Percentiles rank a stretch among this genome's conserved stretches.
phyloP scores from a whole-genome alignment of 2,888 invertebrate species.

The Eupithecia centaureata region DNA sequence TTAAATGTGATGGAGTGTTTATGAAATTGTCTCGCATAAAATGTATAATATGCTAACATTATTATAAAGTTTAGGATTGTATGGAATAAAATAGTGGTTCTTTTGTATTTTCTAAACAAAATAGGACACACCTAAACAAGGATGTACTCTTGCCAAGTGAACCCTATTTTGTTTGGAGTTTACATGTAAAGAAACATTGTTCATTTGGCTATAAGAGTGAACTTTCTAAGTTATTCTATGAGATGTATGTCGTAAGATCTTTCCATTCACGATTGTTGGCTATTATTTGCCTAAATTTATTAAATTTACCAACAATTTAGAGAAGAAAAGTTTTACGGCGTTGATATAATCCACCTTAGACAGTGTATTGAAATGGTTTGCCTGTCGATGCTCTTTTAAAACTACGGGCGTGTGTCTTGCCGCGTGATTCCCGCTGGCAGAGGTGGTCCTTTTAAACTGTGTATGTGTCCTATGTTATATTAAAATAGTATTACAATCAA shows the following conservation, averaged over 20 bases:
- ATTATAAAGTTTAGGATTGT: constrained; percentile 35
- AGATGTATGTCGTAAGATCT: neutral
- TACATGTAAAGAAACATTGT: neutral
- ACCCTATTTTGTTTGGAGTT: constrained; percentile 1
- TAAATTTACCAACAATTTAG: neutral
- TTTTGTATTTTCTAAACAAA: neutral
- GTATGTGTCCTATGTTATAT: constrained; percentile 23
- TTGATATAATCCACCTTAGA: neutral
- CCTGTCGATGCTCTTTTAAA: neutral
- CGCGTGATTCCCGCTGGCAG: neutral
- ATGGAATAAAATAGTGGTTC: neutral
- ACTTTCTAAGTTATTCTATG: neutral
- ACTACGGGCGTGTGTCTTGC: constrained; percentile 3
- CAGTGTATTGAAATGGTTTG: neutral
- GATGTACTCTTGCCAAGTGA: neutral
- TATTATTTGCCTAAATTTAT: constrained; percentile 3
- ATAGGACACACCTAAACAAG: neutral
- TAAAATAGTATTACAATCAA: constrained; percentile 42
- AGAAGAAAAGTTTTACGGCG: neutral
- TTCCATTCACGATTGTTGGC: neutral
- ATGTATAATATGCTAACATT: constrained; percentile 71
- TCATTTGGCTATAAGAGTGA: constrained; percentile 1
- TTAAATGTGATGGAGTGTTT: constrained; percentile 65
- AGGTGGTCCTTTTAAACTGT: constrained; percentile 16
- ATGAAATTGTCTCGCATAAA: constrained; percentile 44